These are phyloP conservation scores for Drosophila eohydei DNA, from an alignment of 2,888 invertebrate genomes.

Conservation along the genomic window DNA sequence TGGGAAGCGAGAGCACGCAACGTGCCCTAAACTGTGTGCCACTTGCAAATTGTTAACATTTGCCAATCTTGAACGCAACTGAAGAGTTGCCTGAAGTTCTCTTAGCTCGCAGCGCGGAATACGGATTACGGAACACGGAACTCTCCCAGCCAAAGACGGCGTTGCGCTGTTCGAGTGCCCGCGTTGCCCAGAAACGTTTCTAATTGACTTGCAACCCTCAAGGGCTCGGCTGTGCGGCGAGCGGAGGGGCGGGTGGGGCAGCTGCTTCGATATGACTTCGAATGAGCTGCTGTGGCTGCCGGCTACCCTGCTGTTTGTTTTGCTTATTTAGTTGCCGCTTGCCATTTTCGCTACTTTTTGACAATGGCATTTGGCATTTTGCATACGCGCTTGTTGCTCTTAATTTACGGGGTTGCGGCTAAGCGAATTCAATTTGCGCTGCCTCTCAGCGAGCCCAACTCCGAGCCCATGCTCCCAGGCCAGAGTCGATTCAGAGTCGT, in stretches of 20 bases:
- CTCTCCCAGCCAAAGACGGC: constrained; percentile 27
- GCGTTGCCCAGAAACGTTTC: constrained; percentile 62
- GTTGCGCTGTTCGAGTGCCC: constrained; percentile 47
- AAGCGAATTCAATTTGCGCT: constrained; percentile 74
- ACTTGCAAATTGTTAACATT: constrained; percentile 77
- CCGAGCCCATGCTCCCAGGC: constrained; percentile 3
- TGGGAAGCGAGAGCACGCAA: constrained; percentile 46
- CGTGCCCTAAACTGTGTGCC: constrained; percentile 65
- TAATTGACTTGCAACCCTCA: constrained; percentile 70
- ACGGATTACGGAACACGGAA: too few relatives aligned
- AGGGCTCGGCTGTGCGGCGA: not conserved
- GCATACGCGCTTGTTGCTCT: constrained; percentile 34
- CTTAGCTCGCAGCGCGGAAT: constrained; percentile 2
- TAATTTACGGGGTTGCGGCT: constrained; percentile 80
- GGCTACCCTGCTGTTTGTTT: constrained; percentile 66
- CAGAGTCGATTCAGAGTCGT: constrained; percentile 25
- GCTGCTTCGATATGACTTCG: not conserved
- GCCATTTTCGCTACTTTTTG: constrained; percentile 67
- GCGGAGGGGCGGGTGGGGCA: not conserved
- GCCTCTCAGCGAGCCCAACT: constrained; percentile 45
- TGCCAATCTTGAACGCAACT: constrained; percentile 36
- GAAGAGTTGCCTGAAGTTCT: constrained; percentile 8
- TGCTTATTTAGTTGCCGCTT: constrained; percentile 72
- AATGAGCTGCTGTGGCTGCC: not conserved
- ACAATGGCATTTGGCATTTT: constrained; percentile 57